Conservation (phyloP, 2,888 invertebrate genomes). For the Iselma pallidipennis region DNA sequence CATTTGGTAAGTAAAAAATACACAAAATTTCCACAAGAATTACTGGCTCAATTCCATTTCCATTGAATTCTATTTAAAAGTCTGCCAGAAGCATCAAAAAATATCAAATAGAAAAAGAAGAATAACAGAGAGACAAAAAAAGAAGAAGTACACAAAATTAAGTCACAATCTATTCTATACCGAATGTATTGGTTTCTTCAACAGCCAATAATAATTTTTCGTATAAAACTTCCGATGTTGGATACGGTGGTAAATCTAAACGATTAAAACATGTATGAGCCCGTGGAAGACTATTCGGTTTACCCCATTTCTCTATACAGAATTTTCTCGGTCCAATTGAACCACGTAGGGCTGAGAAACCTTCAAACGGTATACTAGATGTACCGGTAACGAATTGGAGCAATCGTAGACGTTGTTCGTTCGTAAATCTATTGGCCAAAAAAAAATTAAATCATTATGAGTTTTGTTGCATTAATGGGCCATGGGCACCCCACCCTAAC, state of each 20-base stretch:
- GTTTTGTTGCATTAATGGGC: too few species aligned
- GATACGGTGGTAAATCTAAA: slow-evolving; percentile 94
- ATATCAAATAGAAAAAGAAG: neutral
- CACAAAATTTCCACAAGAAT: slow-evolving; percentile 11
- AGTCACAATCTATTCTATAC: slow-evolving; percentile 75
- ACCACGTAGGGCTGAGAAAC: slow-evolving; percentile 92
- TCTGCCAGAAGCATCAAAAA: neutral
- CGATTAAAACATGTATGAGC: slow-evolving; percentile 99
- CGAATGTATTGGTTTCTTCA: slow-evolving; percentile 95
- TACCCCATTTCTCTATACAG: slow-evolving; percentile 97
- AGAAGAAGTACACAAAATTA: slow-evolving; percentile 12
- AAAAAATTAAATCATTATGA: slow-evolving; percentile 10
- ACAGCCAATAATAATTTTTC: slow-evolving; percentile 92
- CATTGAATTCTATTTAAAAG: neutral
- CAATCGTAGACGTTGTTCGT: slow-evolving; percentile 89
- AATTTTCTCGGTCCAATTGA: slow-evolving; percentile 95
- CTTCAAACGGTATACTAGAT: slow-evolving; percentile 97
- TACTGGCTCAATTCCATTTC: slow-evolving; percentile 29
- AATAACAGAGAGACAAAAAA: slow-evolving; percentile 15
- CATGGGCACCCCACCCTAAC: too few species aligned
- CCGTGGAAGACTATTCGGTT: slow-evolving; percentile 89
- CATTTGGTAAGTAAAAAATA: slow-evolving; percentile 28
- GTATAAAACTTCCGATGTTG: slow-evolving; percentile 85
- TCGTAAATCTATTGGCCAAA: slow-evolving; percentile 71
- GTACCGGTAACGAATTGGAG: slow-evolving; percentile 98